Conservation (phyloP, 2,113 vertebrate species). For the Scomber scombrus region DNA sequence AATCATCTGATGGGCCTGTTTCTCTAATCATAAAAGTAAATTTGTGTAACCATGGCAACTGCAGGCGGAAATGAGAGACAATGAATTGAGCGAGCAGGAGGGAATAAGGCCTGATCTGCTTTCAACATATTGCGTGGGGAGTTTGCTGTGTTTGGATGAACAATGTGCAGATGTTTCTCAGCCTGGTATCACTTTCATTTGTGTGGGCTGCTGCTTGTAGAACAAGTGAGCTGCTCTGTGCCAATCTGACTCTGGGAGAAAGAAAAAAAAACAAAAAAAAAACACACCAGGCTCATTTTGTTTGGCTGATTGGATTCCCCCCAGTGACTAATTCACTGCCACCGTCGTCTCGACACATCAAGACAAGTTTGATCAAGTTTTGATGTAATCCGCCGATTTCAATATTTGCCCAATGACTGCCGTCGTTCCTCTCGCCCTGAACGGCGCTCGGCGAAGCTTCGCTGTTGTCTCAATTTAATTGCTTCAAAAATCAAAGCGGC, state of each 20-base stretch:
- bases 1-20: conserved; percentile 11
- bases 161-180: conserved; percentile 49
- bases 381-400: conserved; percentile 47
- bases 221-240: conserved; percentile 28
- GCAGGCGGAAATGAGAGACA: conserved; percentile 38
- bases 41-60: conserved; percentile 58
- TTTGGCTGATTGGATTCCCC: conserved; percentile 44
- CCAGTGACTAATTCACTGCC: conserved; percentile 25
- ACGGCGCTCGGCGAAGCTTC: conserved; percentile 7
- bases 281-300: conserved; percentile 30
- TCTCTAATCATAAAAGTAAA: conserved; percentile 33
- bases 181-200: conserved; percentile 23
- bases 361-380: conserved; percentile 57
- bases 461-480: conserved; percentile 74
- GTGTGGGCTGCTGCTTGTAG: conserved; percentile 39
- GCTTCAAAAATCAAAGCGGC: conserved; percentile 71
- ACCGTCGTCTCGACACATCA: conserved; percentile 24
- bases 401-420: conserved; percentile 51
- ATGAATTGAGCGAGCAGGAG: conserved; percentile 18
- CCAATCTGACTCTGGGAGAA: not conserved
- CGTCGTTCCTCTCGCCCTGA: conserved; percentile 7
- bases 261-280: not conserved
- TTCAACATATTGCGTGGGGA: conserved; percentile 46
- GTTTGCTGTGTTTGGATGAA: conserved; percentile 40
- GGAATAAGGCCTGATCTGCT: conserved; percentile 25